Conservation (phyloP, 2,888 invertebrate genomes). For the Nezara viridula region DNA sequence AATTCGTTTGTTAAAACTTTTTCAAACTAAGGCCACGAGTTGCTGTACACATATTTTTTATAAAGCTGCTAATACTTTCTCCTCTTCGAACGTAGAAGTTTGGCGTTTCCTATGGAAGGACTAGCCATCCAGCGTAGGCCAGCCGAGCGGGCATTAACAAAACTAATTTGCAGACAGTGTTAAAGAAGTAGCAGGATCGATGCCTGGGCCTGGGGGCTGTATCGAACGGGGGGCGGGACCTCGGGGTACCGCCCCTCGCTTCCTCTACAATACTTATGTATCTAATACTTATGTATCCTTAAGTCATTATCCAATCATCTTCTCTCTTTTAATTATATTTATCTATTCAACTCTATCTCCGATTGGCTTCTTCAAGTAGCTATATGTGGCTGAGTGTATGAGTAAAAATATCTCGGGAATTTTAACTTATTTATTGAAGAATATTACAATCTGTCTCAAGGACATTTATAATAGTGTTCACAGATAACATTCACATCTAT, state of each 20-base stretch:
- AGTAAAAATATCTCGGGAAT: neutral
- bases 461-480: too few relatives aligned
- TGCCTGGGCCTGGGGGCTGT: neutral
- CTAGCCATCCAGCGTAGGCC: neutral
- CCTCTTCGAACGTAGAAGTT: too few relatives aligned
- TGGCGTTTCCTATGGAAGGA: neutral
- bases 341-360: neutral
- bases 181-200: conserved; percentile 28
- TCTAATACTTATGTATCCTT: conserved; percentile 47
- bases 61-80: too few relatives aligned
- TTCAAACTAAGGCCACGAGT: too few relatives aligned
- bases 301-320: neutral
- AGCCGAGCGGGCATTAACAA: neutral
- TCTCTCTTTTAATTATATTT: neutral
- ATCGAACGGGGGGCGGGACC: conserved; percentile 31
- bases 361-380: neutral
- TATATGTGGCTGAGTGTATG: neutral
- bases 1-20: too few relatives aligned
- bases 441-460: too few relatives aligned
- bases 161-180: neutral
- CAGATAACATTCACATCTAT: too few relatives aligned
- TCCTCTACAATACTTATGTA: conserved; percentile 38
- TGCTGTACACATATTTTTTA: too few relatives aligned
- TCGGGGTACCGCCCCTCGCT: neutral
- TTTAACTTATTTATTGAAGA: too few relatives aligned